phyloP scores from a whole-genome alignment of 2,888 invertebrate species.

The Schizaphis graminum region DNA sequence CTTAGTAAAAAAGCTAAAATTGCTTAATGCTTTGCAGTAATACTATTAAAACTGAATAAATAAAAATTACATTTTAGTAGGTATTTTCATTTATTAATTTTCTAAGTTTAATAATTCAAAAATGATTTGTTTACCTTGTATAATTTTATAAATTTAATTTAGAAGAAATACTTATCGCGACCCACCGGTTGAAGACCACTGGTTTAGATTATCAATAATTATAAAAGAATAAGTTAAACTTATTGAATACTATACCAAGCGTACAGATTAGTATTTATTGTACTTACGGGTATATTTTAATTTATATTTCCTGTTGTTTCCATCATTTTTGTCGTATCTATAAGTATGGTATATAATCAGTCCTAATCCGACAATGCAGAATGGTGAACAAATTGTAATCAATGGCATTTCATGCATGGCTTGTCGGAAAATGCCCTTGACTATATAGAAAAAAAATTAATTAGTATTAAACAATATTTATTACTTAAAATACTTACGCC shows the following conservation, averaged over 20 bases:
- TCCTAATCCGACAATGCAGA: neutral
- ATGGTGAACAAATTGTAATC: constrained; percentile 39
- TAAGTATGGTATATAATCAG: constrained; percentile 36
- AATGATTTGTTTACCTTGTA: no score
- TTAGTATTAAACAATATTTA: neutral
- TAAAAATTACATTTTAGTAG: no score
- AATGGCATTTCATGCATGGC: constrained; percentile 56
- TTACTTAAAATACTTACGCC: constrained; percentile 49
- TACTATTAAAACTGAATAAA: no score
- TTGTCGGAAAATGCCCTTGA: constrained; percentile 60
- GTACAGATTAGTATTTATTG: neutral
- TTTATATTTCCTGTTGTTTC: constrained; percentile 53
- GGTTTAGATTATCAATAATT: neutral
- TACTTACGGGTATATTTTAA: constrained; percentile 52
- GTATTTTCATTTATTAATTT: no score
- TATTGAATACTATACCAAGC: neutral
- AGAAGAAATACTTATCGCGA: no score
- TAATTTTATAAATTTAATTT: no score
- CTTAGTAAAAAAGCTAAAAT: no score
- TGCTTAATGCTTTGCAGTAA: no score
- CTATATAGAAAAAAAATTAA: neutral
- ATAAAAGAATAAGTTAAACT: neutral
- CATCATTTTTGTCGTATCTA: constrained; percentile 26
- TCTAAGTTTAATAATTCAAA: no score
- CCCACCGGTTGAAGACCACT: no score